These are phyloP conservation scores for Dipodomys stephensi DNA, from an alignment of 2,113 vertebrate species.

Conservation along the genomic window DNA sequence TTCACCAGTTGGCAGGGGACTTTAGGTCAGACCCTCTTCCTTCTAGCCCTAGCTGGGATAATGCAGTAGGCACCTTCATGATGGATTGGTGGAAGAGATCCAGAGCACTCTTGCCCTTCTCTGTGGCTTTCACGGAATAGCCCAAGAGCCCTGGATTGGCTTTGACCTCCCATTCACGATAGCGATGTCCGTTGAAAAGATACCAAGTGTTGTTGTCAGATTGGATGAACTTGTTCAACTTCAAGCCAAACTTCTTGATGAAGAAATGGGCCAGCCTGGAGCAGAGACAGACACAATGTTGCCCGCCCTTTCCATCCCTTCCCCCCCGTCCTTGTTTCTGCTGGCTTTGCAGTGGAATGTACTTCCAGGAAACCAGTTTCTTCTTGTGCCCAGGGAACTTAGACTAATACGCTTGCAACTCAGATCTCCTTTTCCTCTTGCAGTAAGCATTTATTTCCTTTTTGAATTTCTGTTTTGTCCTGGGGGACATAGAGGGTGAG, in stretches of 20 bases:
- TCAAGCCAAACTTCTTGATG: constrained; percentile 67
- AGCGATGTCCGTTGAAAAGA: constrained; percentile 33
- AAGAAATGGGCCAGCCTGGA: constrained; percentile 56
- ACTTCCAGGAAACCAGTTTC: constrained; percentile 12
- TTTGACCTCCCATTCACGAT: constrained; percentile 31
- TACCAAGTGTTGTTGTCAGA: constrained; percentile 68
- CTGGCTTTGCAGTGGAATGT: not conserved
- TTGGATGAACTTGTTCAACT: constrained; percentile 63
- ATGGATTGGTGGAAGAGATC: constrained; percentile 58
- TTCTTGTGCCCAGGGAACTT: not conserved
- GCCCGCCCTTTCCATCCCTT: too few species aligned
- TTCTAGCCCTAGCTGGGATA: not conserved
- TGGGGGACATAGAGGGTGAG: not conserved
- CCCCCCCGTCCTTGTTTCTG: not conserved
- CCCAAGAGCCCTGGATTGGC: constrained; percentile 65
- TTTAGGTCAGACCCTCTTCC: not conserved
- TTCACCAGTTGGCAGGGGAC: not conserved
- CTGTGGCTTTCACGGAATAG: not conserved
- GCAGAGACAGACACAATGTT: not conserved
- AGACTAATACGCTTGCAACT: not conserved
- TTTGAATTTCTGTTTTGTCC: not conserved
- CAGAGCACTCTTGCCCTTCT: constrained; percentile 1
- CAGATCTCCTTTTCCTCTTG: not conserved
- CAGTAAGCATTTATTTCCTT: not conserved
- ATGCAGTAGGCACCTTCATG: constrained; percentile 34